These are phyloP conservation scores for Babyrousa celebensis DNA, from an alignment of 2,797 vertebrate species.

Conservation along the genomic window DNA sequence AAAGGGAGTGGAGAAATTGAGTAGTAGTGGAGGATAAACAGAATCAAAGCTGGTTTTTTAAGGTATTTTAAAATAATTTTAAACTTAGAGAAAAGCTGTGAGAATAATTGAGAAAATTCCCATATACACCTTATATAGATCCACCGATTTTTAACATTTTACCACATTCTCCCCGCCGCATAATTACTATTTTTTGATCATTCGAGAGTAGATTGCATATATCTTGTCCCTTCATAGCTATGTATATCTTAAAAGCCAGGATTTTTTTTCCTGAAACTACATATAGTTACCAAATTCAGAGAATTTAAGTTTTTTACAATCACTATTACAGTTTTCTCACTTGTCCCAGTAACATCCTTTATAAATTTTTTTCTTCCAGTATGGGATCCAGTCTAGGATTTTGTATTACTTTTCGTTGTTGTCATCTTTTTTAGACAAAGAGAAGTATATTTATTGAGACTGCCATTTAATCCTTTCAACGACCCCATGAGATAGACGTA, in stretches of 20 bases:
- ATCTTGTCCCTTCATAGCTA: neutral
- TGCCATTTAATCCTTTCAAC: constrained; percentile 45
- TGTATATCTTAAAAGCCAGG: neutral
- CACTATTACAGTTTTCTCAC: constrained; percentile 17
- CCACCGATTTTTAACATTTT: constrained; percentile 20
- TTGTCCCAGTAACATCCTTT: constrained; percentile 13
- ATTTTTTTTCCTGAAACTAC: neutral
- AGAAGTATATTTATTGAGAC: neutral
- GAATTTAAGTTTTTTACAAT: constrained; percentile 41
- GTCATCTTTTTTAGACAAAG: neutral
- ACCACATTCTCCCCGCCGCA: neutral
- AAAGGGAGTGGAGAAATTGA: neutral
- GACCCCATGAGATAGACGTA: neutral
- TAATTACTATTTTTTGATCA: neutral
- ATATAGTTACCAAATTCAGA: constrained; percentile 35
- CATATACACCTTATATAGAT: neutral
- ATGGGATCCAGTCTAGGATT: neutral
- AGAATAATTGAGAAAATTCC: constrained; percentile 3
- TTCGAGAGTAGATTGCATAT: neutral
- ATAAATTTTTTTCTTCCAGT: neutral
- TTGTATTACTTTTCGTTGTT: constrained; percentile 46
- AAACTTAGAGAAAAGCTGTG: constrained; percentile 8
- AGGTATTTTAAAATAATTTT: constrained; percentile 54
- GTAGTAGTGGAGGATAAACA: neutral
- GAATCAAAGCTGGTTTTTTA: constrained; percentile 6